phyloP scores from a whole-genome alignment of 2,797 vertebrate species.

The Eurystomus glaucurus region DNA sequence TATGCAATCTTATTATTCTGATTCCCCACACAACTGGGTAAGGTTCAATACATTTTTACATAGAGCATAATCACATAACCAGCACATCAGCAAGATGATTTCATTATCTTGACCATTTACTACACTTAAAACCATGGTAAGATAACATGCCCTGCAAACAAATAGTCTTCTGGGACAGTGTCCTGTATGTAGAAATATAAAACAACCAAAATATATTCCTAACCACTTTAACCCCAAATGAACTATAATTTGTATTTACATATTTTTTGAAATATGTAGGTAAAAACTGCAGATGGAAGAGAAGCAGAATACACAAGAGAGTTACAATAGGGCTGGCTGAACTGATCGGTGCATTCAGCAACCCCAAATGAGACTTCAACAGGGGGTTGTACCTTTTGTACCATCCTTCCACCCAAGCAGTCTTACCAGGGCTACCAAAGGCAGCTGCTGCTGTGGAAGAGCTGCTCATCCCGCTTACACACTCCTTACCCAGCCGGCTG shows the following conservation, averaged over 20 bases:
- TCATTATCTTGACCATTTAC: constrained; percentile 58
- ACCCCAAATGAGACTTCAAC: accelerated
- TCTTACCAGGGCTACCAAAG: not conserved
- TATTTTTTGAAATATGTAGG: constrained; percentile 48
- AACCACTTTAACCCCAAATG: constrained; percentile 47
- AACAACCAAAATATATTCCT: constrained; percentile 58
- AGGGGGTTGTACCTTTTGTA: not conserved
- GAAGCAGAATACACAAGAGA: not conserved
- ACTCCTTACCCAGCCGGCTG: accelerated
- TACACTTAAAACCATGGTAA: constrained; percentile 64
- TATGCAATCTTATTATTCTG: constrained; percentile 46
- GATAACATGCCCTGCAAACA: constrained; percentile 57
- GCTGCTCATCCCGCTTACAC: not conserved
- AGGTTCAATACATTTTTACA: constrained; percentile 67
- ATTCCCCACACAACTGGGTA: constrained; percentile 52
- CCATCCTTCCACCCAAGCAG: not conserved
- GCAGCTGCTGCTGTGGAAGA: not conserved
- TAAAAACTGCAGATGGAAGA: constrained; percentile 31
- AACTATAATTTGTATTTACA: constrained; percentile 65
- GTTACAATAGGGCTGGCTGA: not conserved
- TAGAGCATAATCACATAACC: constrained; percentile 67
- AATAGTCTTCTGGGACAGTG: constrained; percentile 23
- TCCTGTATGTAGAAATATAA: constrained; percentile 42
- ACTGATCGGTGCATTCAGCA: not conserved
- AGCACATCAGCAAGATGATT: constrained; percentile 66